Evolutionary conservation across 2,797 vertebrate species (phyloP), one percentile per base, ranked within the genome.

Genomic region (Clarias platycephalus): DNA sequence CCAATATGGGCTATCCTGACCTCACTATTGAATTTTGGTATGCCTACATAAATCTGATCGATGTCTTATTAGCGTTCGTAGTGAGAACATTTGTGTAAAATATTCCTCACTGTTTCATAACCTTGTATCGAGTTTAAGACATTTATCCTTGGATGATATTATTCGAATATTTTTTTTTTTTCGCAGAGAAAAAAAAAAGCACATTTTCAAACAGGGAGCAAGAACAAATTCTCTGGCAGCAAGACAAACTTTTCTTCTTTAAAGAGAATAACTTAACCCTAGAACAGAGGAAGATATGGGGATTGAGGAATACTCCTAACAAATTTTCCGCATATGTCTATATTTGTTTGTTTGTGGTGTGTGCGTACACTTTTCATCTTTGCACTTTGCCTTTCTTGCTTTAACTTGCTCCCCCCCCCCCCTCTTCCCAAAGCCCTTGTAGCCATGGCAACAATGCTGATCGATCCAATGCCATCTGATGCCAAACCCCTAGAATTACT

Each of bases 391-490:
- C 90, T 88, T 89, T 62, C 81, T 83, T 81, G 85, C 87, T 82
- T 95, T 92, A 92, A 91, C 94, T 93, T 92, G 93, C 95, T 92
- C 94, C 94, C 34, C 55, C 53, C n/a, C 16, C 94, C 92, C 94
- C 94, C 44, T 12, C 34, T 3, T 49, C n/a, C 93, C 93, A 92
- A 93, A 94, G 94, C 94, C 94, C 93, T 89, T 92, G 96, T 97
- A 93, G 93, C 95, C 96, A 98, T 97, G 95, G 96, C 94, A 96
- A 97, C 96, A 89, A 93, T 94, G 92, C 94, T 93, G 94, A 97
- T 97, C 95, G 95, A 97, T 98, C 96, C 94, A 92, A 94, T 92
- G 94, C 95, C 96, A 96, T 96, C 95, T 95, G 95, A 96, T 96
- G 94, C 95, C 95, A 93, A 95, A 94, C 95, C 94, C 94, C 93